These are phyloP conservation scores for Mesitornis unicolor DNA, from an alignment of 2,113 vertebrate species.

Conservation along the genomic window DNA sequence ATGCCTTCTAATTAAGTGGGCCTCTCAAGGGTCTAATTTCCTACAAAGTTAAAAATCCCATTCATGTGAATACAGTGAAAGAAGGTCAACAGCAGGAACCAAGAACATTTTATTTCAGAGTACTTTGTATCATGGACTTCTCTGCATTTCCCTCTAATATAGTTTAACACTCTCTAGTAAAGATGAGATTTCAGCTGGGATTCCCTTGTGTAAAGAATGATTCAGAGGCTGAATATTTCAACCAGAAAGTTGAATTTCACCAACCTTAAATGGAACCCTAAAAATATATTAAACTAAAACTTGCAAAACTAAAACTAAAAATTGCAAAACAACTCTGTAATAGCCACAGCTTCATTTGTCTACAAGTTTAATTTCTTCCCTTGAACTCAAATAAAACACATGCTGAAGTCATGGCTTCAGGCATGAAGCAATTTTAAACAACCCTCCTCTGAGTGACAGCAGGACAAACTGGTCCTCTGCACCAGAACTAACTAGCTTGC, in stretches of 20 bases:
- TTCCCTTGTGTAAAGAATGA: not conserved
- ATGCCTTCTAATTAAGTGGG: constrained; percentile 24
- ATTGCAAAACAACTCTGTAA: not conserved
- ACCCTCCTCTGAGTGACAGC: fast-evolving
- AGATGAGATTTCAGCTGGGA: not conserved
- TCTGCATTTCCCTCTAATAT: not conserved
- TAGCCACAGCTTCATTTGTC: not conserved
- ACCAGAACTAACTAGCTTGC: not conserved
- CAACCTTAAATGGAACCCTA: not conserved
- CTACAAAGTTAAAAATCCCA: not conserved
- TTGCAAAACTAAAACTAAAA: too few relatives aligned
- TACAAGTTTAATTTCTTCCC: not conserved
- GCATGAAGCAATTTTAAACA: not conserved
- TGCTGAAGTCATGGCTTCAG: not conserved
- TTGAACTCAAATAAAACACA: not conserved
- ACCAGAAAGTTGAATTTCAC: not conserved
- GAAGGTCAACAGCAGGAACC: not conserved
- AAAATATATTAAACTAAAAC: not conserved
- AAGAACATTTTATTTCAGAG: not conserved
- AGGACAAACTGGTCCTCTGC: not conserved
- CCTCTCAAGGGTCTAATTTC: constrained; percentile 18
- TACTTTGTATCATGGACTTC: not conserved
- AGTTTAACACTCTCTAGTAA: not conserved
- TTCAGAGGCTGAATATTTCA: not conserved
- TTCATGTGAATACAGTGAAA: not conserved